A percentile compares a stretch with the other conserved stretches of the same genome.
Conservation (phyloP, 2,888 invertebrate species). For the Idaea biselata region DNA sequence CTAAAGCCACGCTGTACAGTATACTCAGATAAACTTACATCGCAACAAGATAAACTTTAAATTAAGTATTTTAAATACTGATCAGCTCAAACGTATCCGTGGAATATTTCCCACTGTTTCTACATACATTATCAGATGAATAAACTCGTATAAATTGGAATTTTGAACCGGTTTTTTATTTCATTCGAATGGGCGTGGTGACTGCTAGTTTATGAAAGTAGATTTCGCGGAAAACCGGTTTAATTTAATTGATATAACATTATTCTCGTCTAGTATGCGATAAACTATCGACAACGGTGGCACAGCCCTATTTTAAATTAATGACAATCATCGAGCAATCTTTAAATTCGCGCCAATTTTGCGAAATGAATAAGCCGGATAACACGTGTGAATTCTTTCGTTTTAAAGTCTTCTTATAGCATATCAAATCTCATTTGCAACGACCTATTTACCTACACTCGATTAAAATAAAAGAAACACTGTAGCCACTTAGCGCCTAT, state of each 20-base stretch:
- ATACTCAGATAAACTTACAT: conserved; percentile 49
- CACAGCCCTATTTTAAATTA: not conserved
- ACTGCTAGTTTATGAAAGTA: conserved; percentile 23
- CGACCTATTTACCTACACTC: too few relatives aligned
- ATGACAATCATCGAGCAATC: not conserved
- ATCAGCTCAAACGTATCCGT: conserved; percentile 25
- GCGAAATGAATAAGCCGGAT: not conserved
- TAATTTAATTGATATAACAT: not conserved
- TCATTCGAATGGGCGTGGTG: conserved; percentile 40
- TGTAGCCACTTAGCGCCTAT: too few relatives aligned
- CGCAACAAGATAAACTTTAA: conserved; percentile 65
- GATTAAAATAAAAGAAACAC: too few relatives aligned
- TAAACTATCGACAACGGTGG: not conserved
- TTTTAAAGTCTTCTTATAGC: not conserved
- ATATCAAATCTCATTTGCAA: not conserved
- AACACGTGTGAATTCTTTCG: not conserved
- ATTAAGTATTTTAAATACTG: conserved; percentile 34
- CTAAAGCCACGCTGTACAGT: conserved; percentile 47
- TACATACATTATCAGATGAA: conserved; percentile 21
- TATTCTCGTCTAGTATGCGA: not conserved
- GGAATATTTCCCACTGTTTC: conserved; percentile 25
- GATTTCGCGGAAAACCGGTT: not conserved
- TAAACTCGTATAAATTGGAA: conserved; percentile 13
- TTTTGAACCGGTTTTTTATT: conserved; percentile 38
- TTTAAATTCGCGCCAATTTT: not conserved